phyloP scores from a whole-genome alignment of 2,888 invertebrate genomes.

The Tolmerus cingulatus region DNA sequence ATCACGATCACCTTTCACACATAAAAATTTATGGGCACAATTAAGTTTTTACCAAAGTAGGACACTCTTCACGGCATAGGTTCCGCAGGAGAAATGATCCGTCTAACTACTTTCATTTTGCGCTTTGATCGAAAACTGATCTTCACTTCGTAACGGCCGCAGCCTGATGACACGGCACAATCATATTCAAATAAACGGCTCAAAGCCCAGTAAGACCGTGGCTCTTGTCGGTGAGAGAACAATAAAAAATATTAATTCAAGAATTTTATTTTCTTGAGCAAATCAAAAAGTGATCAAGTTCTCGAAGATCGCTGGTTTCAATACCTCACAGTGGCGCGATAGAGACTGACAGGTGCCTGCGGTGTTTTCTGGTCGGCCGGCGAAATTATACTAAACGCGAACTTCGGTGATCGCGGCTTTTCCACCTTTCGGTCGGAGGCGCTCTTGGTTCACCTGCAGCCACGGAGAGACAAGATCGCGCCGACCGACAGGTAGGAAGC shows the following conservation, averaged over 20 bases:
- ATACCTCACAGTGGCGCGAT: background rate
- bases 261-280: background rate
- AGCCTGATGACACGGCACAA: background rate
- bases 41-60: constrained; percentile 34
- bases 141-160: background rate
- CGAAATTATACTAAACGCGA: constrained; percentile 11
- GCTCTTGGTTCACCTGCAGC: constrained; percentile 2
- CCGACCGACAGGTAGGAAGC: background rate
- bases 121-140: background rate
- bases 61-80: constrained; percentile 16
- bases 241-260: background rate
- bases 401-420: background rate
- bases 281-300: background rate
- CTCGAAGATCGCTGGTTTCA: background rate
- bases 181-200: background rate
- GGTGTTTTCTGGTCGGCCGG: constrained; percentile 13
- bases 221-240: background rate
- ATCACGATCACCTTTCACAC: constrained; percentile 38
- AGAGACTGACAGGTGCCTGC: background rate
- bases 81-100: constrained; percentile 27
- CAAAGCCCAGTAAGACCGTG: background rate
- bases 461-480: background rate
- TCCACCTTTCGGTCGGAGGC: background rate
- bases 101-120: constrained; percentile 32
- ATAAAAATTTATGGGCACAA: constrained; percentile 39